A percentile compares a stretch with the other conserved stretches of the same genome.
Evolutionary conservation across 2,113 vertebrate genomes (phyloP).

Genomic region (Pyrgilauda ruficollis): DNA sequence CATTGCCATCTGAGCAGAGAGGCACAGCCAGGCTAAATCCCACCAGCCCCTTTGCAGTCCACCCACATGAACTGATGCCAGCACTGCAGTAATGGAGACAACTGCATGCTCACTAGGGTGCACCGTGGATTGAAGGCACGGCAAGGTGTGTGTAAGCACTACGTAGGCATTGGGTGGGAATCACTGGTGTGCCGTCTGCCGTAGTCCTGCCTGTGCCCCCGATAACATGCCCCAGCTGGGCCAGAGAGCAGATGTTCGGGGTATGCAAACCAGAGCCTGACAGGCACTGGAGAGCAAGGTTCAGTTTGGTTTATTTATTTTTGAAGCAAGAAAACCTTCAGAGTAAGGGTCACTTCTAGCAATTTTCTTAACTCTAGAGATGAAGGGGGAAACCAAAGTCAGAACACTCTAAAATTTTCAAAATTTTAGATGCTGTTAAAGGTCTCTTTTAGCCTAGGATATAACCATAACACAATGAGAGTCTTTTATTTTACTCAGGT

Average conservation of each 20-base stretch:
- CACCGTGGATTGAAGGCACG: rapidly evolving
- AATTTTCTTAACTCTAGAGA: background rate
- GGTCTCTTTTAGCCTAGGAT: background rate
- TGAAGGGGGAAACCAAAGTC: background rate
- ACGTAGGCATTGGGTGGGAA: rapidly evolving
- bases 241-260: background rate
- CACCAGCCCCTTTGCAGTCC: background rate
- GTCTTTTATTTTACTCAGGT: background rate
- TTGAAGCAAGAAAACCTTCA: background rate
- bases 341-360: background rate
- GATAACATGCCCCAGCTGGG: background rate
- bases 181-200: background rate
- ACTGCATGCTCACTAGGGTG: background rate
- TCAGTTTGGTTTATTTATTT: background rate
- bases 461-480: background rate
- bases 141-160: background rate
- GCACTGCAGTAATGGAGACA: background rate
- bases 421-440: background rate
- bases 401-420: background rate
- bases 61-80: background rate
- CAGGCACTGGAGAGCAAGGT: background rate
- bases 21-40: background rate
- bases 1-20: background rate
- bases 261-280: background rate
- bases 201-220: background rate